A percentile compares a stretch with the other conserved stretches of the same genome.
Evolutionary conservation across 2,888 invertebrate species (phyloP).

Genomic region (Eucera pruinosa): DNA sequence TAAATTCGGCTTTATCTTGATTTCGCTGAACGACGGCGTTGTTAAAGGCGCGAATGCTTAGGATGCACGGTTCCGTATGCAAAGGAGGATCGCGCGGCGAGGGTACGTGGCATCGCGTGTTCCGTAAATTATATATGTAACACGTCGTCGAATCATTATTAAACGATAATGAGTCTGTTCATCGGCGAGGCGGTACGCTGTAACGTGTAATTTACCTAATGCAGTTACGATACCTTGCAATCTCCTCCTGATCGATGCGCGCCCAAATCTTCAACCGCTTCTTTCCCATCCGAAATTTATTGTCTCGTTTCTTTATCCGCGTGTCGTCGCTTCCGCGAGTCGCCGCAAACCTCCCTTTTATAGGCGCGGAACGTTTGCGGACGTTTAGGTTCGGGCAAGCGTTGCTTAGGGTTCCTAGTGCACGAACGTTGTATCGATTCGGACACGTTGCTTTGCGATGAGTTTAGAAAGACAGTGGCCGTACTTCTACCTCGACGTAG

Average conservation of each 20-base stretch:
- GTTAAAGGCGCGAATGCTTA: too few species aligned
- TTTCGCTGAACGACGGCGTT: too few species aligned
- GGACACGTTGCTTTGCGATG: too few species aligned
- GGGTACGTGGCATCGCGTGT: slow-evolving; percentile 54
- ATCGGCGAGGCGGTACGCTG: slow-evolving; percentile 46
- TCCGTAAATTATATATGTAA: slow-evolving; percentile 53
- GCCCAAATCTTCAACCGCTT: slow-evolving; percentile 3
- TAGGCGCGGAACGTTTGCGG: too few species aligned
- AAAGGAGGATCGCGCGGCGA: slow-evolving; percentile 26
- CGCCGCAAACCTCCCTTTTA: background rate
- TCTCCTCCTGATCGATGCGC: slow-evolving; percentile 43
- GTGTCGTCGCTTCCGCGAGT: background rate
- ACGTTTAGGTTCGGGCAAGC: too few species aligned
- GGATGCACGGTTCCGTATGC: slow-evolving; percentile 8
- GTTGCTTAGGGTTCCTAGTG: too few species aligned
- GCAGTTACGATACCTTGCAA: slow-evolving; percentile 59
- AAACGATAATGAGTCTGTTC: slow-evolving; percentile 59
- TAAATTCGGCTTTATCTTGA: too few species aligned
- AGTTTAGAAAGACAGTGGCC: too few species aligned
- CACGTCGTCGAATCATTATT: slow-evolving; percentile 59
- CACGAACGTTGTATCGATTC: too few species aligned
- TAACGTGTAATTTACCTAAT: slow-evolving; percentile 65
- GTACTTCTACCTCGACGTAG: too few species aligned
- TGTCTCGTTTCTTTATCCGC: background rate
- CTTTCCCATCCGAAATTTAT: slow-evolving; percentile 8